phyloP scores from a whole-genome alignment of 2,888 invertebrate genomes.

The Hypomecis punctinalis region DNA sequence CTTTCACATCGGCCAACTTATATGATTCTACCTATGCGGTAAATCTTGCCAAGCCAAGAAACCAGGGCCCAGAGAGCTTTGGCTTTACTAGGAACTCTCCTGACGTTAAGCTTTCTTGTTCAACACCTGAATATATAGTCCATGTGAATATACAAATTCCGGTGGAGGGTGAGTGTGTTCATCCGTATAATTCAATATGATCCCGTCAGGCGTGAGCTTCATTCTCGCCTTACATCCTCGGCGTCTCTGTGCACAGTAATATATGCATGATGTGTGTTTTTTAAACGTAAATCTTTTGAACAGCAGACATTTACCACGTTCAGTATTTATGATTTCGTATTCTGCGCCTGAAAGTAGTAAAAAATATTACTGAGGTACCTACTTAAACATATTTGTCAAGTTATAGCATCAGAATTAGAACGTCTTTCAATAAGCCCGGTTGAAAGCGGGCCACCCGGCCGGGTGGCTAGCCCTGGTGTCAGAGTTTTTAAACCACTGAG shows the following conservation, averaged over 20 bases:
- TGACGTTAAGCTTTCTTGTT: background rate
- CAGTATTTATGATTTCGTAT: slow-evolving; percentile 5
- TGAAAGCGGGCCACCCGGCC: too few relatives aligned
- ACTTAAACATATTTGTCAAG: too few relatives aligned
- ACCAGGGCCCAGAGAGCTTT: too few relatives aligned
- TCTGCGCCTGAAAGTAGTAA: background rate
- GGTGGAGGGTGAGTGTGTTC: slow-evolving; percentile 9
- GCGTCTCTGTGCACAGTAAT: slow-evolving; percentile 2
- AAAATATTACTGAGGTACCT: background rate
- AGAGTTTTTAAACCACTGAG: too few relatives aligned
- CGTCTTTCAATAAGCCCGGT: too few relatives aligned
- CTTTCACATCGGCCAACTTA: too few relatives aligned
- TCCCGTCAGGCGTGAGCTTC: slow-evolving; percentile 1
- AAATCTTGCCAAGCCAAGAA: too few relatives aligned
- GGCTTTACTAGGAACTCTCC: too few relatives aligned
- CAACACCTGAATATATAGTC: background rate
- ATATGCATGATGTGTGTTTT: background rate
- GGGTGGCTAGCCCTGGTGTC: too few relatives aligned
- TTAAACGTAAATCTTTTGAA: slow-evolving; percentile 6
- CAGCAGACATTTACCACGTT: background rate
- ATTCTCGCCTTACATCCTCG: slow-evolving; percentile 14
- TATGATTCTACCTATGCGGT: too few relatives aligned
- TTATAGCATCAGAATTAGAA: too few relatives aligned
- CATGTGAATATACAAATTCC: background rate
- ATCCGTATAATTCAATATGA: background rate